Evolutionary conservation across 2,888 invertebrate genomes (phyloP).

Genomic region (Conops quadrifasciatus): DNA sequence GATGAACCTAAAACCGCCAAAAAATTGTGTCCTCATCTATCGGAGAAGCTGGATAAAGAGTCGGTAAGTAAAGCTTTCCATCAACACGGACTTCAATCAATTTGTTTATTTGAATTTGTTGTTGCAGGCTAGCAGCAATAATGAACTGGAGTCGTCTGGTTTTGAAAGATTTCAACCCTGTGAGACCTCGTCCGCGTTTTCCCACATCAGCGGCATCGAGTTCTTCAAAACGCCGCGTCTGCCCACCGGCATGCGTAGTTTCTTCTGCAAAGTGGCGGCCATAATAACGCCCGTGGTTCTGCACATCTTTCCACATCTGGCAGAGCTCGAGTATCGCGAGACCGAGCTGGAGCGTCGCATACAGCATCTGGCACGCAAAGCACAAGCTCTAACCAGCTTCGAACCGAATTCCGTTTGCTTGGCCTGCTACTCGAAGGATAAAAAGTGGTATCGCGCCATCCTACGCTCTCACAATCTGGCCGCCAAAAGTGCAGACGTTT

Average conservation of each 20-base stretch:
- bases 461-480: conserved; percentile 68
- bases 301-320: conserved; percentile 55
- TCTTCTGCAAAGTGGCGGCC: conserved; percentile 54
- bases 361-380: conserved; percentile 64
- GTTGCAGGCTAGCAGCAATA: conserved; percentile 20
- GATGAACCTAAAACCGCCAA: conserved; percentile 5
- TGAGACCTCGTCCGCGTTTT: conserved; percentile 56
- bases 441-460: conserved; percentile 76
- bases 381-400: conserved; percentile 65
- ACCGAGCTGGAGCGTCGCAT: conserved; percentile 67
- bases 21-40: neutral
- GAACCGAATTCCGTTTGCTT: conserved; percentile 68
- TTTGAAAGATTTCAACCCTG: conserved; percentile 53
- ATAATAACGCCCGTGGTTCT: conserved; percentile 53
- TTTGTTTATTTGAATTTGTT: neutral
- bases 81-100: too few species aligned
- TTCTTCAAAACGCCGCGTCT: conserved; percentile 51
- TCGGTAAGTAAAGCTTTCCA: conserved; percentile 4
- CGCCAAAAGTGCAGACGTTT: conserved; percentile 68
- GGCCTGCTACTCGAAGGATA: conserved; percentile 71
- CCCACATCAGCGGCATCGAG: conserved; percentile 51
- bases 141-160: conserved; percentile 35
- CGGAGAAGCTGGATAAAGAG: neutral
- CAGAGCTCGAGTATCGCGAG: conserved; percentile 65
- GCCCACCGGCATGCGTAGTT: conserved; percentile 52